Evolutionary conservation across 2,797 vertebrate genomes (phyloP), one percentile per base, ranked within the genome.

Genomic region (Capromys pilorides): DNA sequence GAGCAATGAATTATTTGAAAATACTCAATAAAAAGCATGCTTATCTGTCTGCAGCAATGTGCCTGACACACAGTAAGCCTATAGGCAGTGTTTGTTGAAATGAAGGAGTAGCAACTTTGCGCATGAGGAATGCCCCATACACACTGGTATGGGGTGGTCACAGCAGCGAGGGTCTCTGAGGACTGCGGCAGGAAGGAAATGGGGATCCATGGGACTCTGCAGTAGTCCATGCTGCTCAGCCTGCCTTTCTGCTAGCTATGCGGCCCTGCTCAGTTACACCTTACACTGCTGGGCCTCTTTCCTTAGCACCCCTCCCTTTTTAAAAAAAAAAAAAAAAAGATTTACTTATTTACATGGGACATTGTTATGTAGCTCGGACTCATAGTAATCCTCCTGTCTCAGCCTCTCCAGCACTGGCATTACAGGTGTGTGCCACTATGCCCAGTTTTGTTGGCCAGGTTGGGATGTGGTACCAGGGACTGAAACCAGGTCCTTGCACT

Each of bases 51-150:
- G 39, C 33, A 57, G 62, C 67, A 18, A 7, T 13, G 31, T 26
- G 64, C 90, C 28, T 28, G 84, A 11, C 16, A n/a, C 49, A 49
- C 0, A 28, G 64, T 2, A 51, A 31, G 82, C 28, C 62, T 21
- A 28, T n/a, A 14, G 0, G 12, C 21, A 18, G 12, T 24, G 1
- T 16, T 8, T 73, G 85, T 5, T n/a, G 39, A 77, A 75, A 75
- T 75, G 71, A 49, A 33, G 4, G 24, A 45, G 67, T 2, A 36
- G n/a, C 79, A 4, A 49, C 33, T 4, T 49, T 85, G 78, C 64
- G 9, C 0, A 6, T 22, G 26, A 33, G 66, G 13, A 16, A 13
- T 31, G 24, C 62, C 0, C 4, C 2, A 24, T 9, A 12, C 5
- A 51, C 0, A 0, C 26, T 71, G 69, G 31, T 79, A 26, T 26